phyloP scores from a whole-genome alignment of 2,888 invertebrate species.

The Hirudinaria manillensis region DNA sequence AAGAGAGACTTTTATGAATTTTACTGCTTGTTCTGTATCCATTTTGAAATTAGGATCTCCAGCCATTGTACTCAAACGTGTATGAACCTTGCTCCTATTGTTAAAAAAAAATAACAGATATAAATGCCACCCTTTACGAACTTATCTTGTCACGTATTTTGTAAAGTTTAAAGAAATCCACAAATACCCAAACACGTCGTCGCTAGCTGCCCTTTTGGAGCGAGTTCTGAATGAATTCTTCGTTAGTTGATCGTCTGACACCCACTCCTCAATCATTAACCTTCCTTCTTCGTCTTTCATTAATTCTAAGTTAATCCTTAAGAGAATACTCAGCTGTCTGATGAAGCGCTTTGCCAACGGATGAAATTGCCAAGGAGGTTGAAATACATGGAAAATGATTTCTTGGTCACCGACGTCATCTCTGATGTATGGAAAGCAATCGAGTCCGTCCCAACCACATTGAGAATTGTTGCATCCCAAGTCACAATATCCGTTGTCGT shows the following conservation, averaged over 20 bases:
- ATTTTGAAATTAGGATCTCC: neutral
- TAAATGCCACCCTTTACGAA: too few relatives aligned
- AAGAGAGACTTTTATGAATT: conserved; percentile 32
- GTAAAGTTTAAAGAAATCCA: neutral
- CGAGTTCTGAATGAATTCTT: too few relatives aligned
- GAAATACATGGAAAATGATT: conserved; percentile 67
- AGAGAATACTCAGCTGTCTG: conserved; percentile 70
- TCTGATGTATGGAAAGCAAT: conserved; percentile 61
- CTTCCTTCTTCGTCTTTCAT: conserved; percentile 76
- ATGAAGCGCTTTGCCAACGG: conserved; percentile 67
- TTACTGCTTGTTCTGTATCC: conserved; percentile 27
- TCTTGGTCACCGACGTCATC: conserved; percentile 4
- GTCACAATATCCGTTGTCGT: conserved; percentile 88
- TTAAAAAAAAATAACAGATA: neutral
- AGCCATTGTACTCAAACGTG: neutral
- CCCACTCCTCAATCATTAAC: conserved; percentile 84
- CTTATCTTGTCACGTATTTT: neutral
- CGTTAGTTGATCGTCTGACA: neutral
- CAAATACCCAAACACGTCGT: neutral
- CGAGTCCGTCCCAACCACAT: conserved; percentile 95
- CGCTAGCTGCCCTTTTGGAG: neutral
- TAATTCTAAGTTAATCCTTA: conserved; percentile 76
- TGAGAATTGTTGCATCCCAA: conserved; percentile 91
- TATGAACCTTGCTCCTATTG: conserved; percentile 7
- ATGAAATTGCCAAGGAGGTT: conserved; percentile 55